A percentile compares a stretch with the other conserved stretches of the same genome.
phyloP scores from a whole-genome alignment of 2,797 vertebrate species.

The Enteromius treurensis region DNA sequence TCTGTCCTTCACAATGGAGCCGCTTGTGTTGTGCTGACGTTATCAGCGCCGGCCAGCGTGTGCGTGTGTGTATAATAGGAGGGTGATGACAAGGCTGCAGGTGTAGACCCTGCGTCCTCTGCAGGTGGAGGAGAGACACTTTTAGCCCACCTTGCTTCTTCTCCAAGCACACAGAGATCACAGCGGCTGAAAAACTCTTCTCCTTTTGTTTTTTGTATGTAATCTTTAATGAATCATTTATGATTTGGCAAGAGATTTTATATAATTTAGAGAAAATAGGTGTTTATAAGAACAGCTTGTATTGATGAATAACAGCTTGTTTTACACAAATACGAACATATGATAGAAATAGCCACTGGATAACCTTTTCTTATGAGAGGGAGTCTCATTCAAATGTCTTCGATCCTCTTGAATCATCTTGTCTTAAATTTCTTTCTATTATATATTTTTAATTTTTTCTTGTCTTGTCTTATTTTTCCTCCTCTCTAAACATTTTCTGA shows the following conservation, averaged over 20 bases:
- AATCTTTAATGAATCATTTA: slow-evolving; percentile 11
- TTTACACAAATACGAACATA: neutral
- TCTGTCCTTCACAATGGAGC: slow-evolving; percentile 53
- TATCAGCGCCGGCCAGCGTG: slow-evolving; percentile 54
- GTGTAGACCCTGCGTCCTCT: slow-evolving; percentile 51
- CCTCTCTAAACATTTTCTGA: neutral
- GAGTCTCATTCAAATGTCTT: no score
- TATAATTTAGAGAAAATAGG: neutral
- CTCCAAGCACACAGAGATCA: slow-evolving; percentile 44
- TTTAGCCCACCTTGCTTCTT: slow-evolving; percentile 7
- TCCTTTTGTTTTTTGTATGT: neutral
- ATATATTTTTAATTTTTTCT: no score
- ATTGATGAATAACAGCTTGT: slow-evolving; percentile 4
- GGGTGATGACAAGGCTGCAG: slow-evolving; percentile 62
- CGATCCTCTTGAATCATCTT: neutral
- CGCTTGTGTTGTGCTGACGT: slow-evolving; percentile 51
- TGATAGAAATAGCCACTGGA: neutral
- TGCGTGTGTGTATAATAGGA: slow-evolving; percentile 53
- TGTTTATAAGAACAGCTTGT: slow-evolving; percentile 22
- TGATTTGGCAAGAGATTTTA: neutral
- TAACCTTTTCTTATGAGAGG: no score
- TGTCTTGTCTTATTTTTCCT: no score
- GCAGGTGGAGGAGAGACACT: slow-evolving; percentile 55
- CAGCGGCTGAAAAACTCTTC: neutral
- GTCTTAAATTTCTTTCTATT: neutral